Base-by-base conservation (phyloP, 2,888 invertebrate species). In the Eumerus sabulonum region DNA sequence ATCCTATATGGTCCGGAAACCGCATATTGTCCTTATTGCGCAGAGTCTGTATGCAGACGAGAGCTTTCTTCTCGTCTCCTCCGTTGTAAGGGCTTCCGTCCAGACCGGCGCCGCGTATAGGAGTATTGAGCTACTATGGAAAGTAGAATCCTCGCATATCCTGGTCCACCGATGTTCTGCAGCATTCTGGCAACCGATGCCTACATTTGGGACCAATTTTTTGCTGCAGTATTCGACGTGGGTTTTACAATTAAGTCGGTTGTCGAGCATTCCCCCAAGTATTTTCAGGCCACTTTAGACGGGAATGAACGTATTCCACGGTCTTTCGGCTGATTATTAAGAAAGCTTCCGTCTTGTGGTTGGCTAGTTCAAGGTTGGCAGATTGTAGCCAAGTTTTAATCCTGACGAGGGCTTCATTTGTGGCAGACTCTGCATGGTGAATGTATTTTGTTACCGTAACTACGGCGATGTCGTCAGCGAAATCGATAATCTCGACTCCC, bases 11-110 rank as follows among this genome's bases (percentile, higher is more conserved):
- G 40, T 40, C n/a, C 40, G 40, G 11, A 40, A 40, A n/a, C 40
- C 40, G 40, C 40, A n/a, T 11, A 40, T 9, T 7, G 40, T 40
- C n/a, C 40, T 11, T 40, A 40, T 1, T n/a, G 40, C 40, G 40
- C 40, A 40, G 9, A 40, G 40, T 9, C n/a, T 40, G n/a, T 40
- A 40, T n/a, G 40, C 40, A n/a, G 40, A 40, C 11, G 40, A 40
- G n/a, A 40, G n/a, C 40, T 40, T 40, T 40, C n/a, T 40, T 40
- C 9, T 40, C 11, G 11, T 40, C n/a, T 40, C 40, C n/a, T 40
- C 9, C 40, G 40, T n/a, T n/a, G 12, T 11, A n/a, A 40, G 40
- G 3, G 40, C 11, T 40, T 9, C n/a, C n/a, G 11, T 11, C 5
- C n/a, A 40, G 40, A 40, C 40, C n/a, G 40, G 40, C 12, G 40